Evolutionary conservation across 2,113 vertebrate species (phyloP).

Genomic region (Chloropsis hardwickii): DNA sequence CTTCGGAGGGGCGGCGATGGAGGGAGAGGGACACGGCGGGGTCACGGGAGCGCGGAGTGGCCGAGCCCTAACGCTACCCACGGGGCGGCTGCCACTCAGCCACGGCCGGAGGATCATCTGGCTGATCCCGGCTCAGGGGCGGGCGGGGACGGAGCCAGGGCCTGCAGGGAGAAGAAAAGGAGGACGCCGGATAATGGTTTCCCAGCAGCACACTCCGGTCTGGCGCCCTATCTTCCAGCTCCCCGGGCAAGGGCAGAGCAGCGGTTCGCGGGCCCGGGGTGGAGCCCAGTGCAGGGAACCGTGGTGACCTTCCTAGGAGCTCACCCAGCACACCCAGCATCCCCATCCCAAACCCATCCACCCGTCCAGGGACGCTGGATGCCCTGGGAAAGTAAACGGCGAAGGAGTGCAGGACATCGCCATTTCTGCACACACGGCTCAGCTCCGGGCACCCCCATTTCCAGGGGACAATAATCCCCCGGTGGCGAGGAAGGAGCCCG

Average conservation of each 20-base stretch:
- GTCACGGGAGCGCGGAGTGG: conserved; percentile 33
- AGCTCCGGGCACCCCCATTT: background rate
- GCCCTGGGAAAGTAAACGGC: background rate
- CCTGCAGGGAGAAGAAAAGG: background rate
- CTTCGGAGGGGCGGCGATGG: conserved; percentile 11
- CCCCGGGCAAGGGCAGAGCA: background rate
- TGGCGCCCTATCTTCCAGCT: background rate
- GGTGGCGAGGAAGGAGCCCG: background rate
- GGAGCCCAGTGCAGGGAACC: rapidly evolving
- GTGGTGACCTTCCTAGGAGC: background rate
- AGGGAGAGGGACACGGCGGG: conserved; percentile 7
- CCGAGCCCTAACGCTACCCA: background rate
- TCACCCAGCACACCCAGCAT: background rate
- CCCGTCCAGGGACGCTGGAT: background rate
- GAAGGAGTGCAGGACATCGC: background rate
- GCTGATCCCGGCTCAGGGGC: conserved; percentile 64
- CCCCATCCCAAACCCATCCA: background rate
- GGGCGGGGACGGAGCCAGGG: conserved; percentile 25
- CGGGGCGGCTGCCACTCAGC: conserved; percentile 61
- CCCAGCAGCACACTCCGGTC: background rate
- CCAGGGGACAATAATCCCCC: background rate
- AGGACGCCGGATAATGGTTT: background rate
- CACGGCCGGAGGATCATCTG: conserved; percentile 59
- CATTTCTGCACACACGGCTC: background rate
- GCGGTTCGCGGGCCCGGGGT: rapidly evolving